phyloP scores from a whole-genome alignment of 64 coral and sea anemone species.

The Hydrozoanthus tunicans region DNA sequence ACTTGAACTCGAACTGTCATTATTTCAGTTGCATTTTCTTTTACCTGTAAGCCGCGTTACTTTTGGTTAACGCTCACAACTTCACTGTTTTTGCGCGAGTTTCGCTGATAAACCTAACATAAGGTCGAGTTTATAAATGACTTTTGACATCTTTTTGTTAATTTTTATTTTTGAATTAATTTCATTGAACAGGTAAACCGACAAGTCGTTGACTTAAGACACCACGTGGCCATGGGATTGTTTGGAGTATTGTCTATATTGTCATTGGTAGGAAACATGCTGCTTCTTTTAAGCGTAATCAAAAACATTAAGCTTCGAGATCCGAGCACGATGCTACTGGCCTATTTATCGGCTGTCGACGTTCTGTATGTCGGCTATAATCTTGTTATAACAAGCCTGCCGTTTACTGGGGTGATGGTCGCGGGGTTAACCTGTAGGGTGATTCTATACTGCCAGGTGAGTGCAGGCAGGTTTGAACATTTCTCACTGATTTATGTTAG shows the following conservation, averaged over 20 bases:
- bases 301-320: conserved; percentile 38
- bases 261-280: not conserved
- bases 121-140: not conserved
- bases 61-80: too few relatives aligned
- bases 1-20: too few relatives aligned
- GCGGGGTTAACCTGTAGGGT: conserved; percentile 12
- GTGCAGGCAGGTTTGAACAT: not conserved
- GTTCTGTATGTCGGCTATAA: conserved; percentile 32
- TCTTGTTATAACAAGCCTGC: conserved; percentile 17
- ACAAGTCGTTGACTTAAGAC: not conserved
- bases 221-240: conserved; percentile 7
- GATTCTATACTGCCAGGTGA: conserved; percentile 32
- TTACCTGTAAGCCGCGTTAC: too few relatives aligned
- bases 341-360: conserved; percentile 45
- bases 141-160: not conserved
- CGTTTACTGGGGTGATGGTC: conserved; percentile 13
- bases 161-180: not conserved
- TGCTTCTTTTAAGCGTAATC: conserved; percentile 44
- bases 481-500: too few relatives aligned
- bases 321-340: conserved; percentile 43
- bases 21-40: too few relatives aligned
- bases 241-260: not conserved
- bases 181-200: conserved; percentile 3
- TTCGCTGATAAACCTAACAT: too few relatives aligned
- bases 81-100: too few relatives aligned